These are phyloP conservation scores for Conops quadrifasciatus DNA, from an alignment of 2,888 invertebrate species.

Conservation along the genomic window DNA sequence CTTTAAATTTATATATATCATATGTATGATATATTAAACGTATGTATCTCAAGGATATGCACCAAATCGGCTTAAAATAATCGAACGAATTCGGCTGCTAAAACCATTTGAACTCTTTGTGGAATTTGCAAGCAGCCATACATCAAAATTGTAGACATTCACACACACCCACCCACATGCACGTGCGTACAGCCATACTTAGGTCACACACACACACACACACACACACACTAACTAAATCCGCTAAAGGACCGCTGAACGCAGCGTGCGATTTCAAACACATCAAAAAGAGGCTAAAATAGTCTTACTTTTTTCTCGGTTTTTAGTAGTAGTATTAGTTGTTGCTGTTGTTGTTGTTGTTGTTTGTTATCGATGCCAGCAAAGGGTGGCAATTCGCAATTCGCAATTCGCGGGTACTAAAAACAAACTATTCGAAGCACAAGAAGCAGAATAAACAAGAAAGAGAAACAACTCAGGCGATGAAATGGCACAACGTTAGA, in stretches of 20 bases:
- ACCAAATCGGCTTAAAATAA: slow-evolving; percentile 52
- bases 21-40: too few relatives aligned
- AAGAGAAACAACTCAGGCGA: background rate
- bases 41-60: too few relatives aligned
- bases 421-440: slow-evolving; percentile 33
- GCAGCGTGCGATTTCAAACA: slow-evolving; percentile 19
- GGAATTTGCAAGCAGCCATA: slow-evolving; percentile 6
- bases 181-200: too few relatives aligned
- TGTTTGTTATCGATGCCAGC: slow-evolving; percentile 4
- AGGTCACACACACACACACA: slow-evolving; percentile 35
- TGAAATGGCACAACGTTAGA: too few relatives aligned
- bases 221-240: slow-evolving; percentile 42
- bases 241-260: slow-evolving; percentile 13
- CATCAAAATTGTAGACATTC: slow-evolving; percentile 15
- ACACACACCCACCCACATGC: slow-evolving; percentile 22
- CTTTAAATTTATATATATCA: too few relatives aligned
- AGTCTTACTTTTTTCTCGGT: too few relatives aligned
- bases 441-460: background rate
- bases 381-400: slow-evolving; percentile 27
- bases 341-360: slow-evolving; percentile 25
- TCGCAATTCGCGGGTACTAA: slow-evolving; percentile 31
- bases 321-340: too few relatives aligned
- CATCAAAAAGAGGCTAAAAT: too few relatives aligned
- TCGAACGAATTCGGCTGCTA: slow-evolving; percentile 54
- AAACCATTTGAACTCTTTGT: slow-evolving; percentile 52